phyloP scores from a whole-genome alignment of 2,888 invertebrate genomes.

The Flexamia atlantica region DNA sequence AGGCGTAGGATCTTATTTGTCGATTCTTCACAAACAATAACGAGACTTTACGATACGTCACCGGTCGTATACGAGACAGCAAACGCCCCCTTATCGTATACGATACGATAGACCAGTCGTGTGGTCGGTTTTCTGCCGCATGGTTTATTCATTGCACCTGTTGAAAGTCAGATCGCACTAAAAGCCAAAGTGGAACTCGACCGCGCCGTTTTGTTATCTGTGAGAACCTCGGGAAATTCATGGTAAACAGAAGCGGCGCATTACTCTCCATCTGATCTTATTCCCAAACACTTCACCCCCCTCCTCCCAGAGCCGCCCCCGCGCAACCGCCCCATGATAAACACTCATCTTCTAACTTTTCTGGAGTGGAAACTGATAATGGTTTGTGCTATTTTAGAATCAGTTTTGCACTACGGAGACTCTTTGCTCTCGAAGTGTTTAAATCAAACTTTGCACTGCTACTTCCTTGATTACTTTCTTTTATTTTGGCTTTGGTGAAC shows the following conservation, averaged over 20 bases:
- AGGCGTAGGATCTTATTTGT: too few relatives aligned
- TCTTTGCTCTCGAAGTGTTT: too few relatives aligned
- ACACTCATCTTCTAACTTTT: not conserved
- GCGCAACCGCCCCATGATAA: not conserved
- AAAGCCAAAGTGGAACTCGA: slow-evolving; percentile 20
- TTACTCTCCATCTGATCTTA: slow-evolving; percentile 48
- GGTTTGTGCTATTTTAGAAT: too few relatives aligned
- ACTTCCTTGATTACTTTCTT: too few relatives aligned
- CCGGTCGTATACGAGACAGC: too few relatives aligned
- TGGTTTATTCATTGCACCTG: slow-evolving; percentile 30
- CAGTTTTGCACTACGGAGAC: too few relatives aligned
- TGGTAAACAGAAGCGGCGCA: slow-evolving; percentile 50
- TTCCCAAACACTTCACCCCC: slow-evolving; percentile 30
- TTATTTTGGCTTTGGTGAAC: too few relatives aligned
- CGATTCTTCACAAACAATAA: too few relatives aligned
- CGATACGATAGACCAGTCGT: too few relatives aligned
- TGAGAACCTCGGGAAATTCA: slow-evolving; percentile 19
- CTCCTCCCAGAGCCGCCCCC: not conserved
- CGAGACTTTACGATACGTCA: too few relatives aligned
- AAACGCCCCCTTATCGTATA: too few relatives aligned
- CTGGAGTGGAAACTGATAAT: not conserved
- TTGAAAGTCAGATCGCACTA: slow-evolving; percentile 46
- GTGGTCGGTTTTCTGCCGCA: not conserved
- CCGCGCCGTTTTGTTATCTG: slow-evolving; percentile 38
- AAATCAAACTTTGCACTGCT: too few relatives aligned